phyloP scores from a whole-genome alignment of 1,140 invertebrate genomes.

The Polypedilum pembai region DNA sequence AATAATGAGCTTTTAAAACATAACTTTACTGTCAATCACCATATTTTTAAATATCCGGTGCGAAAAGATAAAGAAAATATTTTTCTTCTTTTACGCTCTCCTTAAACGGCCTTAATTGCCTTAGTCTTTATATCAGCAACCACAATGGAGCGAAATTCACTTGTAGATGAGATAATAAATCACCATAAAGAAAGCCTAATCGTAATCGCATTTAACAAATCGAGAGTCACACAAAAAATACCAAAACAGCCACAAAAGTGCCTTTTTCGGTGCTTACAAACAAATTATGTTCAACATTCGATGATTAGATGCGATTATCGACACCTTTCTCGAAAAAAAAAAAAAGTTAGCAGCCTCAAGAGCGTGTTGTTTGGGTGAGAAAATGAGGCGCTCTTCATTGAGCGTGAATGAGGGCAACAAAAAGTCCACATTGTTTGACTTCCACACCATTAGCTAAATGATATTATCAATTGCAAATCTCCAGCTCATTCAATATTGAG shows the following conservation, averaged over 20 bases:
- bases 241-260: not conserved
- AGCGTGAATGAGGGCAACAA: not conserved
- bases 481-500: too few relatives aligned
- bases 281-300: not conserved
- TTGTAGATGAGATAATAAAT: not conserved
- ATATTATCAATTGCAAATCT: too few relatives aligned
- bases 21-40: too few relatives aligned
- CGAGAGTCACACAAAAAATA: conserved; percentile 1
- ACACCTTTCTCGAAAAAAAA: not conserved
- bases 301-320: conserved; percentile 17
- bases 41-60: too few relatives aligned
- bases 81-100: too few relatives aligned
- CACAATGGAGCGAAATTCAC: too few relatives aligned
- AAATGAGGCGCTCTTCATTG: not conserved
- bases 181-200: not conserved
- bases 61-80: too few relatives aligned
- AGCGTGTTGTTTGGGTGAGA: not conserved
- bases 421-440: not conserved
- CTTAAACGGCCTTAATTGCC: too few relatives aligned
- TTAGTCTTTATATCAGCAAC: too few relatives aligned
- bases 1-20: too few relatives aligned
- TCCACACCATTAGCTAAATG: not conserved
- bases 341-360: too few relatives aligned
- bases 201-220: conserved; percentile 12
- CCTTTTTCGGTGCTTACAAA: too few relatives aligned